A percentile compares a stretch with the other conserved stretches of the same genome.
Evolutionary conservation across 2,797 vertebrate genomes (phyloP).

Genomic region (Myotis pilosus): DNA sequence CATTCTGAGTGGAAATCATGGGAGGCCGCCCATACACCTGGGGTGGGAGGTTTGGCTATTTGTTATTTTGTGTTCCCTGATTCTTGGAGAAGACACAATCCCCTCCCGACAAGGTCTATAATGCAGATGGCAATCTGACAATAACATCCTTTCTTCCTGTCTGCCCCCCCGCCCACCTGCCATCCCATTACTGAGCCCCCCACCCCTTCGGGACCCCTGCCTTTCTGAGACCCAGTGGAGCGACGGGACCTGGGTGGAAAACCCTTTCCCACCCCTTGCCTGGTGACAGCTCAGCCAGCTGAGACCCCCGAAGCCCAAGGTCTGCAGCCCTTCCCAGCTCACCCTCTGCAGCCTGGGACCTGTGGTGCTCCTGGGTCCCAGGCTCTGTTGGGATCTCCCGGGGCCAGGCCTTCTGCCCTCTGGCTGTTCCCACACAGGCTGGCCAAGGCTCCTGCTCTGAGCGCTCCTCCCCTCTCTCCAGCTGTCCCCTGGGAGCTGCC

Average conservation of each 20-base stretch:
- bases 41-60: neutral
- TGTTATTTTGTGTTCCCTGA: neutral
- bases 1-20: neutral
- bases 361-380: constrained; percentile 57
- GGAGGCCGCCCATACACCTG: accelerated
- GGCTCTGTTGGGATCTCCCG: constrained; percentile 14
- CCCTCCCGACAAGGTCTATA: neutral
- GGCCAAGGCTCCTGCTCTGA: neutral
- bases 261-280: constrained; percentile 62
- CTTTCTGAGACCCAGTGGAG: constrained; percentile 34
- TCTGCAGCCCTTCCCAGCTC: constrained; percentile 33
- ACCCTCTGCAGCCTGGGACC: constrained; percentile 54
- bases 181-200: neutral
- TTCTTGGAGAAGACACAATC: neutral
- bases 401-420: constrained; percentile 68
- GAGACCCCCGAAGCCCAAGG: neutral
- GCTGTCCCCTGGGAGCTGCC: neutral
- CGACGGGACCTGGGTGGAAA: constrained; percentile 33
- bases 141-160: neutral
- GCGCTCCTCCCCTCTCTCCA: constrained; percentile 43
- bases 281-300: constrained; percentile 66
- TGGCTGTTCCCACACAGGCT: constrained; percentile 69
- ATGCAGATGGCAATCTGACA: constrained; percentile 41
- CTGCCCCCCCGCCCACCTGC: neutral
- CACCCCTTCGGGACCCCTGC: neutral